Evolutionary conservation across 2,113 vertebrate genomes (phyloP), one percentile per base, ranked within the genome.

Genomic region (Opisthocomus hoazin): DNA sequence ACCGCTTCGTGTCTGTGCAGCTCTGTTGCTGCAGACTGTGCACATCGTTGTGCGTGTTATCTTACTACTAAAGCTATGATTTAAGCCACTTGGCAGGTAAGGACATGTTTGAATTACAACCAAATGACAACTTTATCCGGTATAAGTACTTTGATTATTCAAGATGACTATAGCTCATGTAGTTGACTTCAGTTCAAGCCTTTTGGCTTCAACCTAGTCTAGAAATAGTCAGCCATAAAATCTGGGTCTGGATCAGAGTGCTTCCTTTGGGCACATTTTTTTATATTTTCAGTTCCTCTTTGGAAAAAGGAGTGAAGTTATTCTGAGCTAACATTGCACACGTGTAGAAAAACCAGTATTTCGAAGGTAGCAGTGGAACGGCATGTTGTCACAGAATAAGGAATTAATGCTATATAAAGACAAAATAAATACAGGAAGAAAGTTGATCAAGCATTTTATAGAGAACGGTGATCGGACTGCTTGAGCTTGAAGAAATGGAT

Each of bases 341-440:
- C 4, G 19, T 76, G 29, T 41, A 89, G 64, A 66, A 53, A 70
- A 77, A 3, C 61, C 61, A 50, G 9, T 32, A 64, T 48, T 86
- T 64, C 53, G 50, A 93, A 78, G 29, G 50, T 37, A 90, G 53
- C 23, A 64, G 61, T 48, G 43, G 43, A 93, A 79, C 23, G 12
- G 34, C 45, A 56, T 51, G 29, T 27, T 68, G 48, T 80, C 66
- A 90, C 41, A 77, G n/a, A 80, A 58, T 43, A 92, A 87, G 36
- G 45, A 70, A 64, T 84, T 48, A n/a, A 20, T 89, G 74, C 53
- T 86, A 17, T 50, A 57, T 22, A 78, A 68, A 73, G 46, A 30
- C 63, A 96, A 87, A 89, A 54, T 39, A 91, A 86, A 85, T 18
- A 48, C 3, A 86, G 73, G 60, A 77, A 80, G 41, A 43, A 86